Evolutionary conservation across 2,113 vertebrate species (phyloP).

Genomic region (Sylvilagus bachmani): DNA sequence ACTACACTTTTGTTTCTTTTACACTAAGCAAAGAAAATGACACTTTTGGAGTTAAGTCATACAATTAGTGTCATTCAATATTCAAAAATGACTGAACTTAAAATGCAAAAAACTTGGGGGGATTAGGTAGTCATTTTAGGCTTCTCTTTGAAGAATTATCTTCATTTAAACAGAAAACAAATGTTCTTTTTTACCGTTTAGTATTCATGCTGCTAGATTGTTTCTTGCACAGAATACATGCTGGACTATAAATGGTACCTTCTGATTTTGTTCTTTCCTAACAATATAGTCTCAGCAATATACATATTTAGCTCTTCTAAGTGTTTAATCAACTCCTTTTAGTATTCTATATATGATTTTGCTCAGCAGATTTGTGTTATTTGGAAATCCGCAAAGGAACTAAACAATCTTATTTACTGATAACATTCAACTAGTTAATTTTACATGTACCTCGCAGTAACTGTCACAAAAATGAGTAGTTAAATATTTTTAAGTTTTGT

Average conservation of each 20-base stretch:
- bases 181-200: slow-evolving; percentile 80
- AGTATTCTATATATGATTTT: slow-evolving; percentile 81
- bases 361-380: slow-evolving; percentile 79
- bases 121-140: slow-evolving; percentile 84
- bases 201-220: slow-evolving; percentile 79
- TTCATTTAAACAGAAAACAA: slow-evolving; percentile 85
- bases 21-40: slow-evolving; percentile 60
- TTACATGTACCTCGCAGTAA: slow-evolving; percentile 72
- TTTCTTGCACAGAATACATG: slow-evolving; percentile 72
- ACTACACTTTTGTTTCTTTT: slow-evolving; percentile 58
- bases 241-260: slow-evolving; percentile 73
- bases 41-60: slow-evolving; percentile 79
- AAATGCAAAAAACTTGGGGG: slow-evolving; percentile 83
- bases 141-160: slow-evolving; percentile 83
- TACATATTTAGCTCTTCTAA: slow-evolving; percentile 69
- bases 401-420: slow-evolving; percentile 79
- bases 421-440: slow-evolving; percentile 73
- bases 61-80: slow-evolving; percentile 83
- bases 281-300: slow-evolving; percentile 59
- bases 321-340: slow-evolving; percentile 71
- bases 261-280: slow-evolving; percentile 81
- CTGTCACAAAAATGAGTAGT: slow-evolving; percentile 76
- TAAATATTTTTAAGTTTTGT: slow-evolving; percentile 75
- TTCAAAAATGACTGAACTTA: slow-evolving; percentile 79
- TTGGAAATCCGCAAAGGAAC: slow-evolving; percentile 74